phyloP scores from a whole-genome alignment of 2,888 invertebrate genomes.

The Noctua comes region DNA sequence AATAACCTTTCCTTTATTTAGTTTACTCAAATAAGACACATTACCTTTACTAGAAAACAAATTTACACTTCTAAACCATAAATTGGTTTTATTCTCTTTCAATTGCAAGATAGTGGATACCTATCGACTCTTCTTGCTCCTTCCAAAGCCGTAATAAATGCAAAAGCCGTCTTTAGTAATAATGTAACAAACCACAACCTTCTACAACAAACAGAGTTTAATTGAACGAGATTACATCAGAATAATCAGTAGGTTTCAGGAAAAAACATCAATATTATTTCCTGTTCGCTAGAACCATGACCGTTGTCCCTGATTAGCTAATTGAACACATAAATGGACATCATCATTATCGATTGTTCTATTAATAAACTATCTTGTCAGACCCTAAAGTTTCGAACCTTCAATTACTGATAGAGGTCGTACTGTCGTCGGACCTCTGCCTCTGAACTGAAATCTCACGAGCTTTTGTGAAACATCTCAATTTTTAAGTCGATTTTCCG shows the following conservation, averaged over 20 bases:
- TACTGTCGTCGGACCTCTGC: constrained; percentile 22
- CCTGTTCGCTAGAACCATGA: constrained; percentile 51
- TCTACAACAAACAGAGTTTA: constrained; percentile 15
- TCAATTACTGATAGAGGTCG: constrained; percentile 22
- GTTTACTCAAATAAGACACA: neutral
- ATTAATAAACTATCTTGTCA: constrained; percentile 35
- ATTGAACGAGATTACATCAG: constrained; percentile 54
- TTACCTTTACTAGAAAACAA: neutral
- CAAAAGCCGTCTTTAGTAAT: constrained; percentile 10
- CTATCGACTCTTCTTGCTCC: neutral
- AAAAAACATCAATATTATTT: constrained; percentile 59
- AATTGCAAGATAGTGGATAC: neutral
- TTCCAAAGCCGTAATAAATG: constrained; percentile 3
- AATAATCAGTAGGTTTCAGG: constrained; percentile 52
- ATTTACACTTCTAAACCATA: neutral
- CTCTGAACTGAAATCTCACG: constrained; percentile 26
- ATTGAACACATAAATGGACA: constrained; percentile 37
- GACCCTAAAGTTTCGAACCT: constrained; percentile 23
- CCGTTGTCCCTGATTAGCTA: constrained; percentile 46
- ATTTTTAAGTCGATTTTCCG: neutral
- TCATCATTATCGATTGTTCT: constrained; percentile 55
- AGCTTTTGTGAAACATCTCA: neutral
- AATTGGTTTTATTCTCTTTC: neutral
- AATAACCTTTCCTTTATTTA: neutral
- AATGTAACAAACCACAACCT: constrained; percentile 16